Conservation (phyloP, 2,797 vertebrate genomes). For the Poeciliopsis presidionis region DNA sequence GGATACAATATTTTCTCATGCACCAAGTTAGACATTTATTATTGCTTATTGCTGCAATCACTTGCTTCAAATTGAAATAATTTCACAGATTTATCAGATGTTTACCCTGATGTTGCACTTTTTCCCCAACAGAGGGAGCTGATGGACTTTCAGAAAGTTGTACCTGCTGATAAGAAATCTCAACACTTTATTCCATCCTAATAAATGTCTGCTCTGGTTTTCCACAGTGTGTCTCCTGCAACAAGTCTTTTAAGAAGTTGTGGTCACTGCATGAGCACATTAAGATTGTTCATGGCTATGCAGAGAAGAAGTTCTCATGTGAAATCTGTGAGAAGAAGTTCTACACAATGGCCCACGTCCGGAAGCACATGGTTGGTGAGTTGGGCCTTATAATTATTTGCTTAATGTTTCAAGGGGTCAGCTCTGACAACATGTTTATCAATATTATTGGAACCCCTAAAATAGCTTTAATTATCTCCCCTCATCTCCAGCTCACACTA, state of each 20-base stretch:
- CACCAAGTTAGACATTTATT: too few species aligned
- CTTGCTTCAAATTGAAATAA: neutral
- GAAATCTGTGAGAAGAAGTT: constrained; percentile 99
- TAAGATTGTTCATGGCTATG: constrained; percentile 97
- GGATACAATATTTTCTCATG: neutral
- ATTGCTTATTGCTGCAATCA: too few species aligned
- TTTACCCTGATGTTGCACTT: neutral
- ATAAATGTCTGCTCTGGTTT: constrained; percentile 12
- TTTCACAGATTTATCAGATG: neutral
- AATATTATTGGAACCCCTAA: neutral
- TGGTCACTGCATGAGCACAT: constrained; percentile 99
- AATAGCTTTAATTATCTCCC: neutral
- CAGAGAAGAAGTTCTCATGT: constrained; percentile 98
- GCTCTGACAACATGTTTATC: neutral
- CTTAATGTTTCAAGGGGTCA: neutral
- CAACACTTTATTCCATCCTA: neutral
- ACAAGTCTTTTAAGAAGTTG: constrained; percentile 98
- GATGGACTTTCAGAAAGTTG: constrained; percentile 16
- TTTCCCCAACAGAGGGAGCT: constrained; percentile 73
- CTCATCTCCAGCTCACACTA: constrained; percentile 89
- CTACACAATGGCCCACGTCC: constrained; percentile 98
- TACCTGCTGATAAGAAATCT: neutral
- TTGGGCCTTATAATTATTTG: constrained; percentile 38
- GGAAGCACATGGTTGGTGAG: constrained; percentile 99
- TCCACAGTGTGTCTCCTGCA: constrained; percentile 94